Conservation (phyloP, 2,888 invertebrate genomes). For the Iphiclides podalirius region DNA sequence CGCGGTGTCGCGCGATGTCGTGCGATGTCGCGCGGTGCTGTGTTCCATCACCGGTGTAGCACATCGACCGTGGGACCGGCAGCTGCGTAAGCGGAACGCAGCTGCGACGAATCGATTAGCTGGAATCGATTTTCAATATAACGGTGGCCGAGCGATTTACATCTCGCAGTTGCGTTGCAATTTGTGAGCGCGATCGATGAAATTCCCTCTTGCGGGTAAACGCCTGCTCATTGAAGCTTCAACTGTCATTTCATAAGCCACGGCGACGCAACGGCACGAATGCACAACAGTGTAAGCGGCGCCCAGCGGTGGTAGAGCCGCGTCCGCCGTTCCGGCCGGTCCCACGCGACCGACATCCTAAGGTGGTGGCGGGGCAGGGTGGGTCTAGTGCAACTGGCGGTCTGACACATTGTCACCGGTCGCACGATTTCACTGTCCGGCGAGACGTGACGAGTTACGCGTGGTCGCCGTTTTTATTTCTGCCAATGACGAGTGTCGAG, state of each 20-base stretch:
- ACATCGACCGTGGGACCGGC: conserved; percentile 71
- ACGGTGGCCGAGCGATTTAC: conserved; percentile 76
- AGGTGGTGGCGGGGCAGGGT: conserved; percentile 35
- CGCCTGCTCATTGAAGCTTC: conserved; percentile 72
- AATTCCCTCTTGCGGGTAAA: conserved; percentile 72
- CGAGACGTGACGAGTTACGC: conserved; percentile 78
- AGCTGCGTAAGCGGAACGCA: conserved; percentile 68
- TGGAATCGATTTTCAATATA: conserved; percentile 75
- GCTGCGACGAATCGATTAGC: conserved; percentile 71
- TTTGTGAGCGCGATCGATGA: conserved; percentile 75
- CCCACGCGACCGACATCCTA: conserved; percentile 26
- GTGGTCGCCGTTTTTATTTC: conserved; percentile 79
- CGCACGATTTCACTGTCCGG: conserved; percentile 76
- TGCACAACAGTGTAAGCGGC: conserved; percentile 47
- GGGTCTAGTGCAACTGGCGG: conserved; percentile 46
- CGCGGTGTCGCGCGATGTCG: conserved; percentile 24
- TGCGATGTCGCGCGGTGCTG: conserved; percentile 6
- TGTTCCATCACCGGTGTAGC: conserved; percentile 25
- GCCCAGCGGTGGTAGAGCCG: conserved; percentile 38
- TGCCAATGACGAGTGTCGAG: conserved; percentile 79
- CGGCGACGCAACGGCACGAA: conserved; percentile 58
- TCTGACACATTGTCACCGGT: conserved; percentile 74
- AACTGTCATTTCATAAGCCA: conserved; percentile 78
- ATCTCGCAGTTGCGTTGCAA: conserved; percentile 71
- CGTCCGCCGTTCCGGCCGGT: conserved; percentile 31